These are phyloP conservation scores for Ellobium chinense DNA, from an alignment of 2,888 invertebrate species.

Conservation along the genomic window DNA sequence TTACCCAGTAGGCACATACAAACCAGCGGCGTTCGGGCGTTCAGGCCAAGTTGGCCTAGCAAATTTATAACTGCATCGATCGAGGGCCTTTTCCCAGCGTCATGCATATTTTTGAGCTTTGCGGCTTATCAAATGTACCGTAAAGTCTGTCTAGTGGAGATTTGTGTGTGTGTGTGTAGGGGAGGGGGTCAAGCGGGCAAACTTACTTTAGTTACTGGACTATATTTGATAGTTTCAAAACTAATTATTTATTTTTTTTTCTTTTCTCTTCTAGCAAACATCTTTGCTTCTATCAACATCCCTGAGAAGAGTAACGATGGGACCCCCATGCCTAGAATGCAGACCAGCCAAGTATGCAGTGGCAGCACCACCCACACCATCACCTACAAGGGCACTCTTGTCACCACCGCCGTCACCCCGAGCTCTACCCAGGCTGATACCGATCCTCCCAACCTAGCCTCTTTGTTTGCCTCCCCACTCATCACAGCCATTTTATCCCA, in stretches of 20 bases:
- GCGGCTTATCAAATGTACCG: no score
- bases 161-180: no score
- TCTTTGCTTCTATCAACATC: constrained; percentile 74
- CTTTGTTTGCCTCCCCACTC: constrained; percentile 73
- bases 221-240: no score
- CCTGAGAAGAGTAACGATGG: constrained; percentile 65
- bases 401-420: constrained; percentile 82
- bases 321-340: constrained; percentile 49
- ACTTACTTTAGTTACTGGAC: no score
- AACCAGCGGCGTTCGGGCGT: no score
- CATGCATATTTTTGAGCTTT: no score
- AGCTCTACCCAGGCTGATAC: constrained; percentile 62
- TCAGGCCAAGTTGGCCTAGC: no score
- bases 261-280: constrained; percentile 70
- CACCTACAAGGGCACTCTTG: constrained; percentile 86
- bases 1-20: no score
- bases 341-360: constrained; percentile 43
- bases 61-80: no score
- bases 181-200: no score
- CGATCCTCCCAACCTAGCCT: constrained; percentile 59
- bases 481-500: constrained; percentile 73
- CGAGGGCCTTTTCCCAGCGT: no score
- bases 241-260: constrained; percentile 22
- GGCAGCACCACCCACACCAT: constrained; percentile 74
- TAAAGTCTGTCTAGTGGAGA: no score